Conservation (phyloP, 1,140 invertebrate genomes). For the Gryllus bimaculatus region DNA sequence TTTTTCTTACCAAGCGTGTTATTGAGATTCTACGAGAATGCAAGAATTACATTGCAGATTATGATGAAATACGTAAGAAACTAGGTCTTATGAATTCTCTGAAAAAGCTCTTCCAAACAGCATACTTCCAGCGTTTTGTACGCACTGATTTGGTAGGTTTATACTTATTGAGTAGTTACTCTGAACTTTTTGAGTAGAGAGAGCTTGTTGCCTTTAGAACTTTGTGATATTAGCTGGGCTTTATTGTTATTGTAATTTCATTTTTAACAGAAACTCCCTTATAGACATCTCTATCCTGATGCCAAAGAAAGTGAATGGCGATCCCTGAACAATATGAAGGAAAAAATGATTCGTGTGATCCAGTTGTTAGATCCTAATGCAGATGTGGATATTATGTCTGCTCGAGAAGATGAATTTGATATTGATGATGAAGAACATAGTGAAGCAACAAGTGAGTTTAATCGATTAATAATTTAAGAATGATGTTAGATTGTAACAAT, state of each 20-base stretch:
- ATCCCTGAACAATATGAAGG: constrained; percentile 39
- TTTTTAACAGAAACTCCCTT: constrained; percentile 37
- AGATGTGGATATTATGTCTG: constrained; percentile 36
- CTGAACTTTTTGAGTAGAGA: not conserved
- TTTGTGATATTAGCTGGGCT: not conserved
- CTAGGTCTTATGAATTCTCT: constrained; percentile 36
- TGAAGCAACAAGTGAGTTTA: constrained; percentile 12
- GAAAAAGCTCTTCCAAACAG: constrained; percentile 41
- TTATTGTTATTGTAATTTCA: constrained; percentile 12
- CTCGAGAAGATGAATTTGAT: constrained; percentile 27
- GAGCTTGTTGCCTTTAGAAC: not conserved
- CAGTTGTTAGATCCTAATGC: constrained; percentile 42
- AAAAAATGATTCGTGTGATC: constrained; percentile 42
- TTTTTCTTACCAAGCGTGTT: constrained; percentile 43
- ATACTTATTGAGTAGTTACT: not conserved
- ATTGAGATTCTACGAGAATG: constrained; percentile 45
- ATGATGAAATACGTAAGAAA: constrained; percentile 40
- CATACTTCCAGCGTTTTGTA: constrained; percentile 29
- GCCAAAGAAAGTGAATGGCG: constrained; percentile 43
- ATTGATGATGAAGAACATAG: constrained; percentile 44
- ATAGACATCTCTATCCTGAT: constrained; percentile 49
- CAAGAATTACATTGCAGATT: constrained; percentile 42
- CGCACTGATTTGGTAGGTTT: constrained; percentile 36
- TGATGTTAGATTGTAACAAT: no score
- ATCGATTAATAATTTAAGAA: not conserved